phyloP scores from a whole-genome alignment of 2,797 vertebrate species.

The Geotrypetes seraphini region DNA sequence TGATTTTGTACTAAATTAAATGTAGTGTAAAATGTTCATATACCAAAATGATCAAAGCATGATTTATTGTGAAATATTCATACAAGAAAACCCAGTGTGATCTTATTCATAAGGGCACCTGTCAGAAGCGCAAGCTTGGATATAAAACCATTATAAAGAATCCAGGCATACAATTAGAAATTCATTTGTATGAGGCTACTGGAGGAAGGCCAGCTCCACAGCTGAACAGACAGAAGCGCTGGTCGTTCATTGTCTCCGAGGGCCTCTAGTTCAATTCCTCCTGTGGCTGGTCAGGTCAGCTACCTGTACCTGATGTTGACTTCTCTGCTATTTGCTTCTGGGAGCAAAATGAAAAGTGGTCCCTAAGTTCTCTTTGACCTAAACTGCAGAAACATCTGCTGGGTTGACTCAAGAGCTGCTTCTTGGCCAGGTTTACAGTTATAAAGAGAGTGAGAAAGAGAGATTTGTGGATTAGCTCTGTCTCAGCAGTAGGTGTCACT shows the following conservation, averaged over 20 bases:
- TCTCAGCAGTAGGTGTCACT: conserved; percentile 43
- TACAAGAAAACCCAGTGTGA: conserved; percentile 19
- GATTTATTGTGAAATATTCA: conserved; percentile 39
- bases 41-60: conserved; percentile 32
- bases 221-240: conserved; percentile 24
- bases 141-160: conserved; percentile 29
- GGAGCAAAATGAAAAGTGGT: conserved; percentile 11
- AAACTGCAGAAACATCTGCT: conserved; percentile 35
- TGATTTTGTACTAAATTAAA: conserved; percentile 24
- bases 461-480: conserved; percentile 40
- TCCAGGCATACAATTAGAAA: conserved; percentile 22
- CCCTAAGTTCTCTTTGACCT: conserved; percentile 37
- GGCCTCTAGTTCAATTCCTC: conserved; percentile 21
- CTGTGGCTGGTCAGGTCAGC: conserved; percentile 29
- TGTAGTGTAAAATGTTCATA: conserved; percentile 28
- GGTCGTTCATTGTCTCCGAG: conserved; percentile 19
- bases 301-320: conserved; percentile 25
- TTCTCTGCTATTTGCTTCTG: conserved; percentile 27
- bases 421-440: conserved; percentile 36
- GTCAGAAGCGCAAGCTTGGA: conserved; percentile 38
- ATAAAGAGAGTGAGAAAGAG: too few species aligned
- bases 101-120: conserved; percentile 41
- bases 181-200: conserved; percentile 28
- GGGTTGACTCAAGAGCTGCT: conserved; percentile 30
- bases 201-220: conserved; percentile 25